Conservation (phyloP, 2,888 invertebrate species). For the Drosophila nr. perissopoda region DNA sequence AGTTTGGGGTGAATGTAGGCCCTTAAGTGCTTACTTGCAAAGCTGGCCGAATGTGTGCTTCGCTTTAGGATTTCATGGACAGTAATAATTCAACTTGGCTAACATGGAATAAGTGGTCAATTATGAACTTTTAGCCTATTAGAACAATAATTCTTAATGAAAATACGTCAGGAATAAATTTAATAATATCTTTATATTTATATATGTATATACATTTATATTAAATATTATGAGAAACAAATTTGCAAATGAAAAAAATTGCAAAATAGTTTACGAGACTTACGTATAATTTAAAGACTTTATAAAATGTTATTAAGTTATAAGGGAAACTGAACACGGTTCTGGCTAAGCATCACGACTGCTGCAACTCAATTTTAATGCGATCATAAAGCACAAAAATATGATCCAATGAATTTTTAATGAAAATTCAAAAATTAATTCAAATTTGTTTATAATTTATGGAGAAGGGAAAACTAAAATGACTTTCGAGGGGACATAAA, state of each 20-base stretch:
- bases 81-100: conserved; percentile 25
- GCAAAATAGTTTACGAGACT: neutral
- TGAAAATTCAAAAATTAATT: conserved; percentile 51
- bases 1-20: conserved; percentile 9
- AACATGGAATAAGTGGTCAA: neutral
- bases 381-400: conserved; percentile 29
- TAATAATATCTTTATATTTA: neutral
- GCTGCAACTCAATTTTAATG: conserved; percentile 13
- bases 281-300: neutral
- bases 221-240: neutral
- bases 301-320: neutral
- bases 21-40: conserved; percentile 42
- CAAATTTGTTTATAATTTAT: conserved; percentile 45
- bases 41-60: conserved; percentile 36
- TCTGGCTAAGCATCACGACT: neutral
- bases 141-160: neutral
- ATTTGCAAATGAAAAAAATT: too few relatives aligned
- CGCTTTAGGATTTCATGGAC: conserved; percentile 10
- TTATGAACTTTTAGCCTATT: neutral
- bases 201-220: too few relatives aligned
- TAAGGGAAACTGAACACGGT: neutral
- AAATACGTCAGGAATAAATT: neutral
- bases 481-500: conserved; percentile 54
- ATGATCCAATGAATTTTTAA: conserved; percentile 49
- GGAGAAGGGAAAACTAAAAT: conserved; percentile 47